Conservation (phyloP, 2,113 vertebrate species). For the Blennius ocellaris region DNA sequence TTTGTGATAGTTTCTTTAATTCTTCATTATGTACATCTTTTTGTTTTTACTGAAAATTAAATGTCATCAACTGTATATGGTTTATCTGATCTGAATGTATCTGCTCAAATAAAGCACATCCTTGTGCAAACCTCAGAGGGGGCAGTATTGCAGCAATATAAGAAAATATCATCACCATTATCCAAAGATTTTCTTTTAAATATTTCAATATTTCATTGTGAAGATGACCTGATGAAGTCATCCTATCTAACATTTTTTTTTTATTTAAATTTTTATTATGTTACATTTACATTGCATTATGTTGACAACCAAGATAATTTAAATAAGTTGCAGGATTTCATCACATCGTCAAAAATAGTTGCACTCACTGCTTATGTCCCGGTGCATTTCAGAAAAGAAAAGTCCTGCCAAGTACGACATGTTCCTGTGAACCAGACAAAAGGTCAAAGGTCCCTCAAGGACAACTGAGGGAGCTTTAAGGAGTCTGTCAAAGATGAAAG, state of each 20-base stretch:
- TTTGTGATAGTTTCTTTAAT: too few species aligned
- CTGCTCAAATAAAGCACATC: neutral
- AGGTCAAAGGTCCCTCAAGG: slow-evolving; percentile 41
- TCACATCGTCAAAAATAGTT: neutral
- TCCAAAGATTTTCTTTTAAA: too few species aligned
- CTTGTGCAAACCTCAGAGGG: too few species aligned
- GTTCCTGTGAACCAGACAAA: slow-evolving; percentile 18
- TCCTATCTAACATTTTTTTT: too few species aligned
- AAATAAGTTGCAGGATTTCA: neutral
- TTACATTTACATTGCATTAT: neutral
- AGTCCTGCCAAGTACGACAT: neutral
- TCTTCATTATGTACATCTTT: too few species aligned
- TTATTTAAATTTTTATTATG: too few species aligned
- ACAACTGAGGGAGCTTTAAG: slow-evolving; percentile 32
- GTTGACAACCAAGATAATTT: neutral
- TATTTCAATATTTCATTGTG: too few species aligned
- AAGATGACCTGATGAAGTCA: too few species aligned
- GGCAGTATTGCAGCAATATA: too few species aligned
- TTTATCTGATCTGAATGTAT: slow-evolving; percentile 14
- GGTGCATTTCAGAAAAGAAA: slow-evolving; percentile 2
- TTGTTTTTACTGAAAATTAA: slow-evolving; percentile 3
- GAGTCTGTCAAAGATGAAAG: slow-evolving; percentile 39
- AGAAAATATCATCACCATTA: too few species aligned
- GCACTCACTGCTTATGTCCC: neutral
- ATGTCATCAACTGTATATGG: slow-evolving; percentile 3